Percentiles rank a stretch among this genome's conserved stretches.
These are phyloP conservation scores for Pharmacophagus antenor DNA, from an alignment of 2,888 invertebrate species.

Conservation along the genomic window DNA sequence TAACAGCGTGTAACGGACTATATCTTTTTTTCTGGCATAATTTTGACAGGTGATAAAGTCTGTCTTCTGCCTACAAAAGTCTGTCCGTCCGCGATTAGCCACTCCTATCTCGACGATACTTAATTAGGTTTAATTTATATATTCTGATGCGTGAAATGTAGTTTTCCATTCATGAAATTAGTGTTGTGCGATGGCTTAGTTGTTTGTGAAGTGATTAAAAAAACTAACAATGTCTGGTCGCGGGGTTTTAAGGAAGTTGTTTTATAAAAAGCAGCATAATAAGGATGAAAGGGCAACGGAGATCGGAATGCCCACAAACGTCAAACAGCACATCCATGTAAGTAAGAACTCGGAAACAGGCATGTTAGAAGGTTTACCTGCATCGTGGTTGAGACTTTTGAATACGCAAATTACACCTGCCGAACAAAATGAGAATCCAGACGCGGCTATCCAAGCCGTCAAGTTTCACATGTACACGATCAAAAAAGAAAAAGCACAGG, in stretches of 20 bases:
- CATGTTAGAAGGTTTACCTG: conserved; percentile 91
- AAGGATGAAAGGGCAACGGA: conserved; percentile 81
- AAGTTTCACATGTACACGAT: conserved; percentile 94
- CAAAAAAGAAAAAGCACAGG: conserved; percentile 88
- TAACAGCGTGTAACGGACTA: conserved; percentile 38
- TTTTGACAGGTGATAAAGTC: conserved; percentile 60
- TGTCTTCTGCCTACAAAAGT: conserved; percentile 40
- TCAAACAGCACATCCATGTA: conserved; percentile 93
- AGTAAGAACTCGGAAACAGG: conserved; percentile 91
- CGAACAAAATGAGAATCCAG: conserved; percentile 94
- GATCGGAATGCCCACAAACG: conserved; percentile 92
- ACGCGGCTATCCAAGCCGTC: conserved; percentile 93
- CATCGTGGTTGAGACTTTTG: conserved; percentile 89
- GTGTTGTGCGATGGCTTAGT: conserved; percentile 53
- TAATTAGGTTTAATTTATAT: conserved; percentile 49
- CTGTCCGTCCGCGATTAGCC: conserved; percentile 71
- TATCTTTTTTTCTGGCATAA: conserved; percentile 32
- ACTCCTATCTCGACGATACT: conserved; percentile 63
- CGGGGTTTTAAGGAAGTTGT: conserved; percentile 75
- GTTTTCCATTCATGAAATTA: conserved; percentile 39
- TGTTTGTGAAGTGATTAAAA: conserved; percentile 41
- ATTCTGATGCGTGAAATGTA: conserved; percentile 57
- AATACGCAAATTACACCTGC: conserved; percentile 91
- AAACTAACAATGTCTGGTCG: conserved; percentile 71
- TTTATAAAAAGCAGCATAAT: conserved; percentile 68